A percentile compares a stretch with the other conserved stretches of the same genome.
phyloP scores from a whole-genome alignment of 2,888 invertebrate species.

The Chamaedrilus cognettii region DNA sequence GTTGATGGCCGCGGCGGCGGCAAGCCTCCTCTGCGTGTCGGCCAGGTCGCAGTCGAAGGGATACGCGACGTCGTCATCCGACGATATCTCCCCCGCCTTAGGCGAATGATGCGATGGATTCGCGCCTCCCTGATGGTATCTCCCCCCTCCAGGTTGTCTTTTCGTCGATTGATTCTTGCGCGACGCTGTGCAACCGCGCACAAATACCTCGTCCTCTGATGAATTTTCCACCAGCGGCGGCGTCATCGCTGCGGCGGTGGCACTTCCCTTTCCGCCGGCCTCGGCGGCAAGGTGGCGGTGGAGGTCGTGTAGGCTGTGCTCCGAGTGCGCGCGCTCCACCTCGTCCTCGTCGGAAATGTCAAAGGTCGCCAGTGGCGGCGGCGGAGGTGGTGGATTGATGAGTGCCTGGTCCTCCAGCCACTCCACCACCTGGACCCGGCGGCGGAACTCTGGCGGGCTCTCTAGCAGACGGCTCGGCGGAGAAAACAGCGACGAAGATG shows the following conservation, averaged over 20 bases:
- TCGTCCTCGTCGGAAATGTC: constrained; percentile 19
- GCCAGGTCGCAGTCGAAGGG: constrained; percentile 11
- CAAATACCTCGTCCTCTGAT: background rate
- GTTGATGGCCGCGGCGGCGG: constrained; percentile 10
- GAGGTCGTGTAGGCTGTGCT: constrained; percentile 2
- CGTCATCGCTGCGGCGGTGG: background rate
- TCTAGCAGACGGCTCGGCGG: background rate
- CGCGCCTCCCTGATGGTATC: background rate
- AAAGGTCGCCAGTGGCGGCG: background rate
- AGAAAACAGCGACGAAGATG: constrained; percentile 9
- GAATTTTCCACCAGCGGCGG: background rate
- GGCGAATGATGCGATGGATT: background rate
- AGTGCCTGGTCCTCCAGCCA: constrained; percentile 31
- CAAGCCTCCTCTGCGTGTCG: background rate
- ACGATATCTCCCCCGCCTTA: constrained; percentile 6
- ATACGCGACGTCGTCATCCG: constrained; percentile 13
- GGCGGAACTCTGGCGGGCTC: constrained; percentile 5
- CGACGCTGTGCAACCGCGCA: background rate
- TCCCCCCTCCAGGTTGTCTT: background rate
- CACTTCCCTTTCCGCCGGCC: background rate
- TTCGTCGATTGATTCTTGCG: background rate
- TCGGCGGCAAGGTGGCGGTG: constrained; percentile 5
- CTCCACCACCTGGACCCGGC: constrained; percentile 27
- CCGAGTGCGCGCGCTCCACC: constrained; percentile 5
- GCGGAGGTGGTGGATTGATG: constrained; percentile 17